Percentiles rank a stretch among this genome's conserved stretches.
phyloP scores from a whole-genome alignment of 2,888 invertebrate genomes.

The Plagiodera versicolora region DNA sequence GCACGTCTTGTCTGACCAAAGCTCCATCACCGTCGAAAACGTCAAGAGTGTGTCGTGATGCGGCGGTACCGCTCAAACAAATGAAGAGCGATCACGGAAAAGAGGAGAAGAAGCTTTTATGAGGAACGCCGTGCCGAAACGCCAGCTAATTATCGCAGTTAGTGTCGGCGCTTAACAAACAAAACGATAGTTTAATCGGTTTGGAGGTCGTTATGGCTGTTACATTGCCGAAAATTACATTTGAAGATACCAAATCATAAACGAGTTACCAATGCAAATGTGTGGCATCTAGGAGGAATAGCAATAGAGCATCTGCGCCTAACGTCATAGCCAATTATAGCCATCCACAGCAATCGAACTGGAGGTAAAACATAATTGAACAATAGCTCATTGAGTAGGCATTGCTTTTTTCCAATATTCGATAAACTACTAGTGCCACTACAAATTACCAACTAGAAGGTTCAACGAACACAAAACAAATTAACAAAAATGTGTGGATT shows the following conservation, averaged over 20 bases:
- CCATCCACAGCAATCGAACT: no score
- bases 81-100: constrained; percentile 12
- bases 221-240: not conserved
- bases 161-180: constrained; percentile 19
- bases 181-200: constrained; percentile 16
- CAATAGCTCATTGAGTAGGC: no score
- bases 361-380: no score
- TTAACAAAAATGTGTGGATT: no score
- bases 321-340: no score
- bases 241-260: not conserved
- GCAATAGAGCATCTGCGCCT: no score
- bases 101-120: constrained; percentile 13
- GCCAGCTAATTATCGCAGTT: not conserved
- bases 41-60: constrained; percentile 7
- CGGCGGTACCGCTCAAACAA: constrained; percentile 13
- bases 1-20: not conserved
- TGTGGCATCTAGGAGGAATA: no score
- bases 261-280: no score
- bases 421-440: no score
- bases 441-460: no score
- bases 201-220: not conserved
- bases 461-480: no score
- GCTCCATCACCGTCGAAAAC: constrained; percentile 3
- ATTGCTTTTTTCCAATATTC: no score
- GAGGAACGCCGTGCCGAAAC: not conserved